A percentile compares a stretch with the other conserved stretches of the same genome.
These are phyloP conservation scores for Sarcophaga subvicina DNA, from an alignment of 2,888 invertebrate species.

Conservation along the genomic window DNA sequence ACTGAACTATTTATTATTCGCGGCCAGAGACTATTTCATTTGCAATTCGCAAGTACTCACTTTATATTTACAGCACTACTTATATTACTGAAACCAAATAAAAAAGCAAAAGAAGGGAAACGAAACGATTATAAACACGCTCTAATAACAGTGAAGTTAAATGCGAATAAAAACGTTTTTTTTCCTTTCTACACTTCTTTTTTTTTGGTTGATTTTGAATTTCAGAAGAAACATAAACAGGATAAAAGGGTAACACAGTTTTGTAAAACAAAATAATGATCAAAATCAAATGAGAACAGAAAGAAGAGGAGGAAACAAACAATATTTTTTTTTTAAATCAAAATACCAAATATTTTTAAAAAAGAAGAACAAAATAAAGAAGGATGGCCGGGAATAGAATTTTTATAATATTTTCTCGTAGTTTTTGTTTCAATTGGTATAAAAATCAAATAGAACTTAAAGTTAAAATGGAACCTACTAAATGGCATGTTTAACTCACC, in stretches of 20 bases:
- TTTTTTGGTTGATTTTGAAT: too few species aligned
- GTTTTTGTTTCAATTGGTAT: neutral
- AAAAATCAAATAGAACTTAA: slow-evolving; percentile 14
- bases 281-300: neutral
- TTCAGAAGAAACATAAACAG: too few species aligned
- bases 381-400: neutral
- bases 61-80: neutral
- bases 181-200: too few species aligned
- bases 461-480: neutral
- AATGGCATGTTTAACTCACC: slow-evolving; percentile 80
- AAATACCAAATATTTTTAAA: neutral
- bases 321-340: neutral
- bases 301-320: neutral
- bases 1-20: too few species aligned
- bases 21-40: too few species aligned
- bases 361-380: too few species aligned
- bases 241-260: neutral
- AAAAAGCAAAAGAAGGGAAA: neutral
- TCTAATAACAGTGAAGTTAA: neutral
- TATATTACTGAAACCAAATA: too few species aligned
- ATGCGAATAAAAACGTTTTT: too few species aligned
- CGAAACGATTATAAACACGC: neutral
- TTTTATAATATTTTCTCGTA: neutral
- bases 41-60: neutral
- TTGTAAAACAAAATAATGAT: neutral